Evolutionary conservation across 1,140 invertebrate genomes (phyloP).

Genomic region (Drosophila quadrilineata): DNA sequence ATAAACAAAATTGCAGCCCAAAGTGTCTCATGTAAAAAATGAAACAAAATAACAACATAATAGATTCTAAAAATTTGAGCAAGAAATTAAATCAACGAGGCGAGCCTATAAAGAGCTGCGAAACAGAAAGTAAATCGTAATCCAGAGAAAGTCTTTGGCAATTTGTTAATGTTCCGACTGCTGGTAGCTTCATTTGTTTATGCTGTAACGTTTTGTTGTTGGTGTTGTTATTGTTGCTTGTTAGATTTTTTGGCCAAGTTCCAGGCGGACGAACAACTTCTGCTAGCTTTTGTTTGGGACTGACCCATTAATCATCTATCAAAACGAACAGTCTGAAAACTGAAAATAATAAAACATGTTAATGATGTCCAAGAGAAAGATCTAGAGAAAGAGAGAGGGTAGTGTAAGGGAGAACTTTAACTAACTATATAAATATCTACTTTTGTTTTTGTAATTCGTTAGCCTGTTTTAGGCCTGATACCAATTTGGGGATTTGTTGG

Average conservation of each 20-base stretch:
- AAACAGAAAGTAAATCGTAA: conserved; percentile 78
- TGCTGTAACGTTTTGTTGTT: conserved; percentile 2
- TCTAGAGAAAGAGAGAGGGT: background rate
- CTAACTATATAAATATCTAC: conserved; percentile 12
- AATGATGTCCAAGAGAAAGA: conserved; percentile 41
- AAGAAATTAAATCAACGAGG: conserved; percentile 37
- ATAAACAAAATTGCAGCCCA: conserved; percentile 46
- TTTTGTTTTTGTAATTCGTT: no score
- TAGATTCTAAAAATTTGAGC: conserved; percentile 71
- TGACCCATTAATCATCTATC: conserved; percentile 67
- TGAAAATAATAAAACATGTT: conserved; percentile 45
- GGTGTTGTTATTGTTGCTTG: background rate
- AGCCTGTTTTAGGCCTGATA: no score
- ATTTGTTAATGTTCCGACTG: conserved; percentile 10
- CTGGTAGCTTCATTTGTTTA: background rate
- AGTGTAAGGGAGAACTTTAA: background rate
- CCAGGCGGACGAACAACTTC: background rate
- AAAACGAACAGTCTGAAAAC: conserved; percentile 36
- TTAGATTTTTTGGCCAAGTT: conserved; percentile 1
- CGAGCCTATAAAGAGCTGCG: conserved; percentile 50
- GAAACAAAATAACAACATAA: conserved; percentile 31
- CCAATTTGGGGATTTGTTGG: no score
- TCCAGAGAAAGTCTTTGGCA: conserved; percentile 61
- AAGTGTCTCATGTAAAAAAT: conserved; percentile 18
- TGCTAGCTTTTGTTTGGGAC: background rate